These are phyloP conservation scores for Rissa tridactyla DNA, from an alignment of 2,113 vertebrate species.

Conservation along the genomic window DNA sequence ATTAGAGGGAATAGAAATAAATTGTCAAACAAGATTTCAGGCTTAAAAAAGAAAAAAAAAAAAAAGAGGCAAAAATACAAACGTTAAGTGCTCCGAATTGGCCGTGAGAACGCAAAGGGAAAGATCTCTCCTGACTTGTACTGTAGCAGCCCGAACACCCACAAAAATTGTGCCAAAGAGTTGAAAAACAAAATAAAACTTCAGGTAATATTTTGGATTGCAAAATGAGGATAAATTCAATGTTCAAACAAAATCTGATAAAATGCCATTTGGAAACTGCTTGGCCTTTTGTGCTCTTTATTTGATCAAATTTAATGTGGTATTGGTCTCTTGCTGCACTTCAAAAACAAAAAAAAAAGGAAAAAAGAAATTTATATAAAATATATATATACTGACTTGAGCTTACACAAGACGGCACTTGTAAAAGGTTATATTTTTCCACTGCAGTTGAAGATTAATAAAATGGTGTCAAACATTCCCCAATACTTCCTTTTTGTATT, in stretches of 20 bases:
- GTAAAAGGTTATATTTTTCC: slow-evolving; percentile 98
- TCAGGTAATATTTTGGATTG: slow-evolving; percentile 78
- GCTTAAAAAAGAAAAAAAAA: slow-evolving; percentile 3
- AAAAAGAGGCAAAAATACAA: background rate
- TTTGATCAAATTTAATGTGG: slow-evolving; percentile 72
- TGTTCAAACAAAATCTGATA: slow-evolving; percentile 73
- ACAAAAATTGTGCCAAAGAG: slow-evolving; percentile 89
- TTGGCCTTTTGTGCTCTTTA: slow-evolving; percentile 77
- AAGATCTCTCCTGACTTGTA: slow-evolving; percentile 67
- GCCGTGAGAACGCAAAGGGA: slow-evolving; percentile 58
- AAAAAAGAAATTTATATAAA: slow-evolving; percentile 38
- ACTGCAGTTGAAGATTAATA: slow-evolving; percentile 92
- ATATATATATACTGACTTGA: slow-evolving; percentile 69
- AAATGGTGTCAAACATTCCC: slow-evolving; percentile 94
- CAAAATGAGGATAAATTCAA: slow-evolving; percentile 70
- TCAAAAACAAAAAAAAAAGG: slow-evolving; percentile 45
- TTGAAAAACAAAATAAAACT: slow-evolving; percentile 70
- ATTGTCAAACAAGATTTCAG: slow-evolving; percentile 54
- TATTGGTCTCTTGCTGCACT: slow-evolving; percentile 82
- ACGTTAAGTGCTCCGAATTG: slow-evolving; percentile 61
- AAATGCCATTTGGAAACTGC: slow-evolving; percentile 77
- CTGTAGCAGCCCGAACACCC: slow-evolving; percentile 73
- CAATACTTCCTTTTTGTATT: slow-evolving; percentile 76
- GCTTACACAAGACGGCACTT: slow-evolving; percentile 86
- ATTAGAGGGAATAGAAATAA: slow-evolving; percentile 64